Evolutionary conservation across 2,797 vertebrate genomes (phyloP).

Genomic region (Lophotriccus pileatus): DNA sequence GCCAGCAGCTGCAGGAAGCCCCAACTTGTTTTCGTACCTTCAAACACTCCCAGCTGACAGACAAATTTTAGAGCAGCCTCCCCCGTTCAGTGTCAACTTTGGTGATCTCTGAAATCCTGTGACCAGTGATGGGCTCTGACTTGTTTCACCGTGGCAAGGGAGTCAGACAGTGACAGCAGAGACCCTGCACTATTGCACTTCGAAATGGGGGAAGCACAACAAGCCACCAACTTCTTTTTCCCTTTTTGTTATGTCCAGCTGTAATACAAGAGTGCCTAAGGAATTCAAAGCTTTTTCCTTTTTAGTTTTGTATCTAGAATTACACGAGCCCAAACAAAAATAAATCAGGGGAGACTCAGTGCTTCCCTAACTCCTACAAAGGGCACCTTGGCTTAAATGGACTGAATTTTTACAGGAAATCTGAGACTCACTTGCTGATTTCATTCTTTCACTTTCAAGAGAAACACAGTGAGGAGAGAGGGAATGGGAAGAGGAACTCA

Average conservation of each 20-base stretch:
- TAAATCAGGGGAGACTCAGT: neutral
- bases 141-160: neutral
- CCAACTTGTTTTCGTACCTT: neutral
- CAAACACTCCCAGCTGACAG: neutral
- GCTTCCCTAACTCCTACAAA: neutral
- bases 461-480: neutral
- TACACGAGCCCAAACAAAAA: neutral
- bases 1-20: neutral
- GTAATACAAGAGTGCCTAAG: neutral
- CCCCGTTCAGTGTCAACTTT: neutral
- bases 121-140: neutral
- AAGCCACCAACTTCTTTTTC: neutral
- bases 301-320: neutral
- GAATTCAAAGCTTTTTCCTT: neutral
- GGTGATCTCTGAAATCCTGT: neutral
- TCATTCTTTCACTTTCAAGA: neutral
- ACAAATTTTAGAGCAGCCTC: neutral
- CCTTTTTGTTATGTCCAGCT: neutral
- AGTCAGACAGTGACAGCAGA: neutral
- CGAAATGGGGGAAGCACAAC: neutral
- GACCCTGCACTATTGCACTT: neutral
- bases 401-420: neutral
- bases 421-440: neutral
- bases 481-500: neutral
- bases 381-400: neutral